phyloP scores from a whole-genome alignment of 2,797 vertebrate species.

The Sus cebifrons region DNA sequence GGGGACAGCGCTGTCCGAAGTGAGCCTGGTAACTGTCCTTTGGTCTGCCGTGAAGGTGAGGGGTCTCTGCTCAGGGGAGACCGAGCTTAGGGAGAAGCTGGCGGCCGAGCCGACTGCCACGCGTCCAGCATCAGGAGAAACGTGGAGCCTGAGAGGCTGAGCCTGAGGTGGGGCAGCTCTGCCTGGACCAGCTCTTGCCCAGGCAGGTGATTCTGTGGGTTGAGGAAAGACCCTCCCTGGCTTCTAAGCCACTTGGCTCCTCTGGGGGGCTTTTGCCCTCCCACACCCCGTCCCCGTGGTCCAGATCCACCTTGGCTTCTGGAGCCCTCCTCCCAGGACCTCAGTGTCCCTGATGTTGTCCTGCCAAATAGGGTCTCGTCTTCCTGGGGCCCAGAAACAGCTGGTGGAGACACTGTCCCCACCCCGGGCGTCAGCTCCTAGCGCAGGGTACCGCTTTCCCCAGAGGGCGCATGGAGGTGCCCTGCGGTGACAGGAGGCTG shows the following conservation, averaged over 20 bases:
- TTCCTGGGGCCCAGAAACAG: neutral
- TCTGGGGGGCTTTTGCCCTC: neutral
- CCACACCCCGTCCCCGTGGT: rapidly evolving
- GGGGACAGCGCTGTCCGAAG: neutral
- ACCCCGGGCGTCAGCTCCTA: neutral
- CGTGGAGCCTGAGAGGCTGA: neutral
- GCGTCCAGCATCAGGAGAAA: rapidly evolving
- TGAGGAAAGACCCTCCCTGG: neutral
- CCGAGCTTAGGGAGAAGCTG: neutral
- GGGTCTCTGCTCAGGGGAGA: neutral
- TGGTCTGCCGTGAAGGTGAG: neutral
- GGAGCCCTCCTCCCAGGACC: neutral
- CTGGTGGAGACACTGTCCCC: neutral
- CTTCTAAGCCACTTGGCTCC: neutral
- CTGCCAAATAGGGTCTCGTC: neutral
- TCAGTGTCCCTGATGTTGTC: neutral
- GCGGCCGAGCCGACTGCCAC: rapidly evolving
- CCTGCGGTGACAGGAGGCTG: neutral
- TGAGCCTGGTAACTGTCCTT: neutral
- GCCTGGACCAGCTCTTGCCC: neutral
- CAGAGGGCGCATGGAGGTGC: neutral
- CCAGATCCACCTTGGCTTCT: neutral
- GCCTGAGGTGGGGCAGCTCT: neutral
- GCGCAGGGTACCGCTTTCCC: neutral
- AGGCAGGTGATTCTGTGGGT: rapidly evolving